phyloP scores from a whole-genome alignment of 2,113 vertebrate species.

The Cnemophilus loriae region DNA sequence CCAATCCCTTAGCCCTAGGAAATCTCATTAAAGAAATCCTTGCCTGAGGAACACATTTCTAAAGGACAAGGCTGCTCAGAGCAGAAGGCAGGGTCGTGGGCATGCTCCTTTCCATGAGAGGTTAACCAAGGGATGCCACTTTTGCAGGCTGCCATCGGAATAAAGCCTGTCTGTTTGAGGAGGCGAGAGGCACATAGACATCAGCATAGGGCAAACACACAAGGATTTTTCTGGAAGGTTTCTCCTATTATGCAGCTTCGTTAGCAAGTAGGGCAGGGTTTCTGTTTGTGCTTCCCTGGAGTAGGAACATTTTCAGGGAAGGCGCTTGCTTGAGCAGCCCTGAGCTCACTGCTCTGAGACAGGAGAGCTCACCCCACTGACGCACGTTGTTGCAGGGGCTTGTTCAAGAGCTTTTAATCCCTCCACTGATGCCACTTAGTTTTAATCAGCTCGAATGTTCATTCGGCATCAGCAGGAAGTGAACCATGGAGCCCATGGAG shows the following conservation, averaged over 20 bases:
- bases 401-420: conserved; percentile 37
- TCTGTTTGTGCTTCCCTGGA: neutral
- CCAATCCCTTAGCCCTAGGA: neutral
- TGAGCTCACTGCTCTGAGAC: neutral
- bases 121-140: neutral
- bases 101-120: neutral
- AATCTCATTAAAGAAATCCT: conserved; percentile 19
- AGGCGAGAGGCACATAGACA: neutral
- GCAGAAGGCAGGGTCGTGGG: neutral
- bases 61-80: neutral
- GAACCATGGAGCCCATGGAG: neutral
- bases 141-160: neutral
- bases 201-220: neutral
- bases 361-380: neutral
- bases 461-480: neutral
- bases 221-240: neutral
- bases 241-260: neutral
- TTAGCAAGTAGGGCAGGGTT: neutral
- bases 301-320: neutral
- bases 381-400: neutral
- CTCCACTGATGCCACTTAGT: conserved; percentile 11
- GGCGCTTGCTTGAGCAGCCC: neutral
- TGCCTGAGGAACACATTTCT: neutral
- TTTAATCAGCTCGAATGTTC: conserved; percentile 35
- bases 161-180: neutral